Evolutionary conservation across 2,888 invertebrate species (phyloP).

Genomic region (Melanostoma mellinum): DNA sequence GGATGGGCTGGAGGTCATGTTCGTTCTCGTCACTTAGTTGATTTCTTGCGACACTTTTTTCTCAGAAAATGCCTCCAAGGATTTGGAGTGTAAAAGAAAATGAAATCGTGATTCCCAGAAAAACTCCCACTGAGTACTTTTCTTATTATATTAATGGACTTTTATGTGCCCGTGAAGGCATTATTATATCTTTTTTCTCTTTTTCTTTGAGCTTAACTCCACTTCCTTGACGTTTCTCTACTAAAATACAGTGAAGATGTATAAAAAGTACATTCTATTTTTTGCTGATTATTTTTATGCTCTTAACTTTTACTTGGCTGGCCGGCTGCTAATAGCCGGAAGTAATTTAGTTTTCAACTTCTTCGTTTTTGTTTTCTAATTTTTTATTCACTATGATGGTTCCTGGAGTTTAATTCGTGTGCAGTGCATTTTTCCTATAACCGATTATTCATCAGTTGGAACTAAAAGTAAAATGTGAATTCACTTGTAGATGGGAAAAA

Average conservation of each 20-base stretch:
- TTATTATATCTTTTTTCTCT: conserved; percentile 37
- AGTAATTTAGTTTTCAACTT: conserved; percentile 67
- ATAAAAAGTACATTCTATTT: conserved; percentile 8
- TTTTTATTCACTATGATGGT: not conserved
- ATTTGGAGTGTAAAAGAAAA: conserved; percentile 7
- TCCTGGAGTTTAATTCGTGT: not conserved
- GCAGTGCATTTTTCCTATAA: conserved; percentile 7
- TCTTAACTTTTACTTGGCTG: conserved; percentile 65
- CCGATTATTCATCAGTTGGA: not conserved
- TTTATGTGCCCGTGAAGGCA: conserved; percentile 42
- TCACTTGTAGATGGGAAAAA: not conserved
- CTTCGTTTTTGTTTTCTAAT: conserved; percentile 10
- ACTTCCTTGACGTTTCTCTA: conserved; percentile 20
- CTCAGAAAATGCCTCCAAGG: conserved; percentile 27
- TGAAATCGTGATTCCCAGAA: not conserved
- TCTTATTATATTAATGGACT: conserved; percentile 56
- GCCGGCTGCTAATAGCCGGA: conserved; percentile 64
- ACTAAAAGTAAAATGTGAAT: not conserved
- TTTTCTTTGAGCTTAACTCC: not conserved
- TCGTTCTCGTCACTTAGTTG: conserved; percentile 21
- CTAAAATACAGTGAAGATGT: conserved; percentile 7
- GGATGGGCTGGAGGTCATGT: too few relatives aligned
- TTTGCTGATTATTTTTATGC: conserved; percentile 61
- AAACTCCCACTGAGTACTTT: conserved; percentile 3
- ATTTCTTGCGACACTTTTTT: not conserved